Evolutionary conservation across 2,888 invertebrate genomes (phyloP), one percentile per base, ranked within the genome.

Genomic region (Parelbella ahira): DNA sequence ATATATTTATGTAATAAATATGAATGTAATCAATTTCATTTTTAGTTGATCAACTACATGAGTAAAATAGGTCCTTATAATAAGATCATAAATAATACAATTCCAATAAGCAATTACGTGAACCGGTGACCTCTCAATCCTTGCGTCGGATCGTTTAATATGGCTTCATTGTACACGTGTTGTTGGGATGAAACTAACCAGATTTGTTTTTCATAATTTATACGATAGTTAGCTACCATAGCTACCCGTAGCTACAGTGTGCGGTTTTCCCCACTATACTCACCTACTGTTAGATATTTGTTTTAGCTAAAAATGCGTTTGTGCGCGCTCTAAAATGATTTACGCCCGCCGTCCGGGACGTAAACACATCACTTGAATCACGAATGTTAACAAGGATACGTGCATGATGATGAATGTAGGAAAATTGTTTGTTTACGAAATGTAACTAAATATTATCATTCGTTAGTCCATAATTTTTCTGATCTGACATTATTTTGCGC

Each of bases 161-260:
- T 63, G 60, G 60, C 65, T 69, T 72, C 62, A 73, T 68, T 72
- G 63, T 67, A 65, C 63, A 71, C 70, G 4, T 61, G 50, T 53
- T 75, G 78, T 52, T 54, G 54, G 56, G 61, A 63, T 76, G 79
- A 79, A 58, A 67, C 58, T 66, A 71, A 67, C 68, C 81, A 81
- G 78, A 72, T 68, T 58, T 59, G 64, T 67, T 69, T 76, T 72
- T 71, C 63, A 70, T 76, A 76, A 55, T 78, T 78, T 77, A 79
- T 76, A 68, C 61, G 70, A 66, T 67, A 67, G 70, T 65, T 68
- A 61, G 54, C 57, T 48, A 46, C n/a, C n/a, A n/a, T n/a, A n/a
- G n/a, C n/a, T 51, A 49, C 8, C 39, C 44, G 48, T 49, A 51
- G 45, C 47, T 44, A 47, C 50, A 39, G 46, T 48, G 41, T 41